Evolutionary conservation across 2,113 vertebrate genomes (phyloP).

Genomic region (Sylvia atricapilla): DNA sequence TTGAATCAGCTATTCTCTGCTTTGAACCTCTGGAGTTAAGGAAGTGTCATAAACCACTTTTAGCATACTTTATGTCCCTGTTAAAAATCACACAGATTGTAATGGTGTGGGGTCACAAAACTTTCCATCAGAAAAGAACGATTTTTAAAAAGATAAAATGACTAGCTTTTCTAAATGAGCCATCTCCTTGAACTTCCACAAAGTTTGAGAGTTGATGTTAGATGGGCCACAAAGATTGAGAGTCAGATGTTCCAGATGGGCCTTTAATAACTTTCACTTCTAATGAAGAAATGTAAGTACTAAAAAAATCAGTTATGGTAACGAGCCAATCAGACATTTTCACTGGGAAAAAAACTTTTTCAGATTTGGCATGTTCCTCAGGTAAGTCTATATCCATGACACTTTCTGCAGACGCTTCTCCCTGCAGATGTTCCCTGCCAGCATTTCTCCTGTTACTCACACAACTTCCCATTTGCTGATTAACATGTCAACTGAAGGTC

Average conservation of each 20-base stretch:
- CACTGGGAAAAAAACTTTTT: not conserved
- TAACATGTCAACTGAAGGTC: not conserved
- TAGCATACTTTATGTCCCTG: not conserved
- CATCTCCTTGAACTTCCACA: not conserved
- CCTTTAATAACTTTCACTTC: not conserved
- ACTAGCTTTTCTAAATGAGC: not conserved
- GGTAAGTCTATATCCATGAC: not conserved
- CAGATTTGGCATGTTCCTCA: not conserved
- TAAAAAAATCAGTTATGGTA: not conserved
- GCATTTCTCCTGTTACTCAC: not conserved
- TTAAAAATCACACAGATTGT: not conserved
- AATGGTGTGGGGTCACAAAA: not conserved
- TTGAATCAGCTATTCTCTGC: not conserved
- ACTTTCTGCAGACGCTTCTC: not conserved
- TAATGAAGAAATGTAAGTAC: not conserved
- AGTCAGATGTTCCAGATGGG: not conserved
- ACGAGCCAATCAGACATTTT: not conserved
- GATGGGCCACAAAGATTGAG: not conserved
- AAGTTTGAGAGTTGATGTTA: not conserved
- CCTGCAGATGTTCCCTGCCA: not conserved
- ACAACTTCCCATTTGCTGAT: not conserved
- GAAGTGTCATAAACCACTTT: not conserved
- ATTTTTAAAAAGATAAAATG: not conserved
- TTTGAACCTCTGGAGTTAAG: not conserved
- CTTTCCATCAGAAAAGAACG: not conserved